Evolutionary conservation across 2,797 vertebrate species (phyloP), one percentile per base, ranked within the genome.

Genomic region (Anguilla pacifica): DNA sequence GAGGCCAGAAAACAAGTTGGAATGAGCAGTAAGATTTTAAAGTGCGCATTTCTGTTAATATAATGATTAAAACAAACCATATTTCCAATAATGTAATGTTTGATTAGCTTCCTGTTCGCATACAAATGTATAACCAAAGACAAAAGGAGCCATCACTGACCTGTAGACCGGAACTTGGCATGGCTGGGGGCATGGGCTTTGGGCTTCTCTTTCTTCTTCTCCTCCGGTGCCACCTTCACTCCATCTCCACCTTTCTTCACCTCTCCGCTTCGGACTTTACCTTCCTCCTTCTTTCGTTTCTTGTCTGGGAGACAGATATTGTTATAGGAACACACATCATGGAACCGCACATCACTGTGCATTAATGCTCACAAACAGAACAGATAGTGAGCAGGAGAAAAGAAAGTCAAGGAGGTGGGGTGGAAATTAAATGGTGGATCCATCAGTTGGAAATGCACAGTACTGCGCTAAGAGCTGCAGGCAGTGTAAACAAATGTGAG

Each of bases 111-210:
- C 35, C 74, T 59, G 81, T 35, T 72, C 6, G 35, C 49, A 17
- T 13, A 53, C 31, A 83, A n/a, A 61, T 70, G 17, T 70, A 3
- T 43, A 49, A 51, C 31, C 72, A 31, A 28, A 22, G 61, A 35
- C 43, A 43, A 55, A 59, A 72, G 25, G 31, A 43, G 25, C 51
- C 6, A 77, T 19, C 0, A 70, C 88, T 92, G 91, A 99, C 98
- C 98, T 9, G 97, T 99, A 83, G 97, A 99, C 89, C 98, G 97
- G 86, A 99, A 98, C 92, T 98, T 99, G 81, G 98, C 92, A 0
- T 99, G 98, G 91, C 98, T 99, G 9, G 98, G 98, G 0, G 98
- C 98, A 0, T 97, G 96, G 2, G 97, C 97, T 93, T 99, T 99
- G 25, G 98, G 97, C 85, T 99, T 99, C 84, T 98, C 98, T 88